Evolutionary conservation across 2,888 invertebrate genomes (phyloP), one percentile per base, ranked within the genome.

Genomic region (Agrochola macilenta): DNA sequence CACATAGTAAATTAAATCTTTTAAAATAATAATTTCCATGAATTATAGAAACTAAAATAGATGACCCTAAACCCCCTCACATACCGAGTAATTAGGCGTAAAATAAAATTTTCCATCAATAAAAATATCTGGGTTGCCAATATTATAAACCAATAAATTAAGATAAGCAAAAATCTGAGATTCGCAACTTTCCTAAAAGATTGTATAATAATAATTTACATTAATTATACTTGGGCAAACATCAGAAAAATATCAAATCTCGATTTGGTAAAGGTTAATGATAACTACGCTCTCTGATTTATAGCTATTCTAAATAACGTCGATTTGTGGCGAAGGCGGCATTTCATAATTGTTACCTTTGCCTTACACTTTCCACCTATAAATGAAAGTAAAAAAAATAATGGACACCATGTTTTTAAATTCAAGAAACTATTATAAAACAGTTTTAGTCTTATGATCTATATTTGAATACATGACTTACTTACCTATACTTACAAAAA

Each of bases 181-280:
- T 76, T 81, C 20, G 73, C 75, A 71, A 81, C 82, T 85, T 85
- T 85, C 74, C 23, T 70, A 70, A 64, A 64, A 69, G 14, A 64
- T 85, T 75, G 64, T 68, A 74, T 81, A 78, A 81, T 26, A 73
- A 71, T 86, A 75, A 76, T 82, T 83, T 76, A 70, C 72, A 72
- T 63, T 78, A 71, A 83, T 86, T 72, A 78, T 74, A 79, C 39
- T 70, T 81, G 60, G 65, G 43, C 60, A 80, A 78, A 82, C 75
- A 84, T 79, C 49, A 68, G 63, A 79, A 75, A 64, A 65, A 61
- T 63, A 60, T 30, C 70, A 81, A 70, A n/a, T 17, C 70, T 74
- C 77, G 60, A 78, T 86, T 76, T 9, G 39, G 63, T 77, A 86
- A 86, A 85, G 79, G 83, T 83, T 83, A 88, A 88, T 83, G 74